phyloP scores from a whole-genome alignment of 2,797 vertebrate genomes.

The Carapus acus region DNA sequence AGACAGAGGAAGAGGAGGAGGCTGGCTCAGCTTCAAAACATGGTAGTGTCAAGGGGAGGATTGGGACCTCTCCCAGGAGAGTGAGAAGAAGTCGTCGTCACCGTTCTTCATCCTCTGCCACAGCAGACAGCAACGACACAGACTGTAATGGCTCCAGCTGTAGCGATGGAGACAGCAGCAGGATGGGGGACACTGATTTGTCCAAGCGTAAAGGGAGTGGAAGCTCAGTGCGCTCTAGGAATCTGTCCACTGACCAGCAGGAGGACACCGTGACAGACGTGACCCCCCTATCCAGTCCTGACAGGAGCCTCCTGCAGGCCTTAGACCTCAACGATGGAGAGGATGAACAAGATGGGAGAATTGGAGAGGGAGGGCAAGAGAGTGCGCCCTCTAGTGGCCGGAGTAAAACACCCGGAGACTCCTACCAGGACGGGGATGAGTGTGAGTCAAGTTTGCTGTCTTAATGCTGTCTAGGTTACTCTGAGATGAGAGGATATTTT shows the following conservation, averaged over 20 bases:
- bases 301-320: slow-evolving; percentile 78
- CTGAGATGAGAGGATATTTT: not conserved
- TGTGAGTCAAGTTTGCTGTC: slow-evolving; percentile 42
- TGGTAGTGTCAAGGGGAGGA: slow-evolving; percentile 19
- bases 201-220: slow-evolving; percentile 8
- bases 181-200: slow-evolving; percentile 14
- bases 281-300: slow-evolving; percentile 84
- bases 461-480: too few relatives aligned
- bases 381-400: slow-evolving; percentile 50
- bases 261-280: slow-evolving; percentile 86
- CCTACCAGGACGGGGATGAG: slow-evolving; percentile 35
- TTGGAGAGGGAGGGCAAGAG: slow-evolving; percentile 21
- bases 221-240: slow-evolving; percentile 30
- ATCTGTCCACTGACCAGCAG: slow-evolving; percentile 41
- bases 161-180: slow-evolving; percentile 19
- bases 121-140: slow-evolving; percentile 34
- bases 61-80: slow-evolving; percentile 31
- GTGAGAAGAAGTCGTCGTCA: slow-evolving; percentile 3
- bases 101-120: slow-evolving; percentile 28
- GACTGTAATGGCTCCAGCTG: slow-evolving; percentile 40
- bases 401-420: slow-evolving; percentile 22
- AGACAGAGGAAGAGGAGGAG: slow-evolving; percentile 63
- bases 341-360: slow-evolving; percentile 12
- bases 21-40: slow-evolving; percentile 57
- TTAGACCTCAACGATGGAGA: slow-evolving; percentile 66